Conservation (phyloP, 2,797 vertebrate genomes). For the Craterocephalus amniculus region DNA sequence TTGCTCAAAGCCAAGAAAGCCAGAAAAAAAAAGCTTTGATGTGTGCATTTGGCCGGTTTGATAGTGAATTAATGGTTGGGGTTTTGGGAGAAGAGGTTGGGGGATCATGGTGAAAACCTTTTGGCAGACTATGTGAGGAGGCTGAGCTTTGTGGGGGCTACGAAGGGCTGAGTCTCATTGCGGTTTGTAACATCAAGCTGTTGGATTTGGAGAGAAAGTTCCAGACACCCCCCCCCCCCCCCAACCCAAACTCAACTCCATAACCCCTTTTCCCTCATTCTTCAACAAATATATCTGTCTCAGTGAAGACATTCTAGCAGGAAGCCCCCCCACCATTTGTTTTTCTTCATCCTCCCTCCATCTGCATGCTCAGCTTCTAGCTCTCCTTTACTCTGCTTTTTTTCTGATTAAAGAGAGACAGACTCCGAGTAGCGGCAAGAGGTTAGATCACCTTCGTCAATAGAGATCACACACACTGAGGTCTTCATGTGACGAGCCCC, state of each 20-base stretch:
- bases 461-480: conserved; percentile 41
- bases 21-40: conserved; percentile 17
- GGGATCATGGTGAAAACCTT: conserved; percentile 37
- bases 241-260: conserved; percentile 38
- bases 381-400: conserved; percentile 11
- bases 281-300: conserved; percentile 53
- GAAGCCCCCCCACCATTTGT: conserved; percentile 54
- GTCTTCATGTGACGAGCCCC: conserved; percentile 65
- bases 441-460: conserved; percentile 52
- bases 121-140: conserved; percentile 57
- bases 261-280: conserved; percentile 20
- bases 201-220: conserved; percentile 74
- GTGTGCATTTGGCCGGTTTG: conserved; percentile 25
- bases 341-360: conserved; percentile 37
- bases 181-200: conserved; percentile 75
- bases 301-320: conserved; percentile 44
- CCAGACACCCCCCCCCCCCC: conserved; percentile 71
- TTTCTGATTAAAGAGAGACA: conserved; percentile 40
- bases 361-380: conserved; percentile 1
- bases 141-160: conserved; percentile 46
- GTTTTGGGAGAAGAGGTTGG: conserved; percentile 32
- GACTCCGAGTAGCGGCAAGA: conserved; percentile 29
- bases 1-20: conserved; percentile 6
- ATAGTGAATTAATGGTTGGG: conserved; percentile 42
- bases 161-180: conserved; percentile 56